A percentile compares a stretch with the other conserved stretches of the same genome.
These are phyloP conservation scores for Linhomoeus sp. DNA, from an alignment of 2,888 invertebrate species.

Conservation along the genomic window DNA sequence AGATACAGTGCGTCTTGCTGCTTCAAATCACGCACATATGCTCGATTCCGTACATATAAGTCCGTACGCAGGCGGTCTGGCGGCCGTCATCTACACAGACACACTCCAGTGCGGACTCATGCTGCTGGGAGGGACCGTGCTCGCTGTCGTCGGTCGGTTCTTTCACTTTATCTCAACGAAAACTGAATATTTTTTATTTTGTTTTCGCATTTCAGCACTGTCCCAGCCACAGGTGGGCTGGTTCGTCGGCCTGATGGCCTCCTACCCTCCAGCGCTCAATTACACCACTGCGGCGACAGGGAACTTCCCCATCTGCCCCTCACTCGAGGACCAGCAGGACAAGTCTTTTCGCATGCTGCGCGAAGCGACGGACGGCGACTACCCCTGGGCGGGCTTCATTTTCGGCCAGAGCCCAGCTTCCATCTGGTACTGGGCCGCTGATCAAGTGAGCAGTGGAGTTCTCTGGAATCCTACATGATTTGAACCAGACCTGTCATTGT, in stretches of 20 bases:
- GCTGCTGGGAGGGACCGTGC: slow-evolving; percentile 30
- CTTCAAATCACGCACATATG: not conserved
- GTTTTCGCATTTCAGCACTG: too few species aligned
- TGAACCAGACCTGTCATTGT: too few species aligned
- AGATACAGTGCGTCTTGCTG: not conserved
- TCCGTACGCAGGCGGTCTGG: slow-evolving; percentile 22
- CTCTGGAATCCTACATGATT: too few species aligned
- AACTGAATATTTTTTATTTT: too few species aligned
- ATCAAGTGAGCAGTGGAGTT: too few species aligned
- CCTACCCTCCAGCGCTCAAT: not conserved
- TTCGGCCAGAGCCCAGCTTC: slow-evolving; percentile 36
- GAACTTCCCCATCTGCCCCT: too few species aligned
- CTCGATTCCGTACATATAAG: not conserved
- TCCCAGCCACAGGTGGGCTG: slow-evolving; percentile 35
- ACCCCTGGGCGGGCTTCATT: slow-evolving; percentile 37
- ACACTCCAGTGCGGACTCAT: slow-evolving; percentile 33
- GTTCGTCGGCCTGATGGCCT: slow-evolving; percentile 23
- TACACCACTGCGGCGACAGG: too few species aligned
- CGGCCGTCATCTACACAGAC: slow-evolving; percentile 30
- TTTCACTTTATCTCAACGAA: too few species aligned
- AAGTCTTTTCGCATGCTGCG: too few species aligned
- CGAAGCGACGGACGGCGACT: slow-evolving; percentile 29
- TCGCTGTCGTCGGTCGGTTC: slow-evolving; percentile 27
- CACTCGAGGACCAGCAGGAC: too few species aligned
- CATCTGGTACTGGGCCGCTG: slow-evolving; percentile 36